A percentile compares a stretch with the other conserved stretches of the same genome.
Conservation (phyloP, 2,113 vertebrate genomes). For the Centropus unirufus region DNA sequence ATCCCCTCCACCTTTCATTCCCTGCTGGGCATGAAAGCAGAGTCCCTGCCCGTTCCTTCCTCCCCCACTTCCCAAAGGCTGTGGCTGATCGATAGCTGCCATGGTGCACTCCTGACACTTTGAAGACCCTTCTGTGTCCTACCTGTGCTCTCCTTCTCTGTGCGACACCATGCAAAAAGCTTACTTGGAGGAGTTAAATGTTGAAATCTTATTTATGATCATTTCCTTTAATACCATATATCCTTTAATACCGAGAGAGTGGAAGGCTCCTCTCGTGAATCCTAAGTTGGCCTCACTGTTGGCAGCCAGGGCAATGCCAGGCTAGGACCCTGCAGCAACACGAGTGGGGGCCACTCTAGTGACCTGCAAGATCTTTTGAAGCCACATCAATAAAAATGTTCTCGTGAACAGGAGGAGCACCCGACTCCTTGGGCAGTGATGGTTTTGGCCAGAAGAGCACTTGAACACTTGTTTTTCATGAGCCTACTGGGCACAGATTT, state of each 20-base stretch:
- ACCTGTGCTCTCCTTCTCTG: accelerated
- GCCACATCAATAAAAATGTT: neutral
- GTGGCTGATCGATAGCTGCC: neutral
- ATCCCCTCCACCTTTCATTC: neutral
- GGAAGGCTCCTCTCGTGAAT: neutral
- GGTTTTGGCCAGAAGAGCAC: neutral
- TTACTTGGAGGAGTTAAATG: neutral
- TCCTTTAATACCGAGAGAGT: neutral
- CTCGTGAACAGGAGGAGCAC: neutral
- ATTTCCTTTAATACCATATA: neutral
- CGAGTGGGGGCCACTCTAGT: neutral
- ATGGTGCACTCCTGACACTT: neutral
- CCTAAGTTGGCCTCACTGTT: neutral
- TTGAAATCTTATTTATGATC: neutral
- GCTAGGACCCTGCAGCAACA: neutral
- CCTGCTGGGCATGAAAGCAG: neutral
- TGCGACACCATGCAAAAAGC: neutral
- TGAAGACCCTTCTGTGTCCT: neutral
- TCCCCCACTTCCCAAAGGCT: accelerated
- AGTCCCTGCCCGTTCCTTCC: neutral
- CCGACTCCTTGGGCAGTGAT: neutral
- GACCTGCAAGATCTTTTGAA: neutral
- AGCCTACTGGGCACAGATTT: neutral
- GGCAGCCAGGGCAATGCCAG: neutral
- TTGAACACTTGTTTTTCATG: neutral